These are phyloP conservation scores for Centropyge bicolor DNA, from an alignment of 2,797 vertebrate species.

Conservation along the genomic window DNA sequence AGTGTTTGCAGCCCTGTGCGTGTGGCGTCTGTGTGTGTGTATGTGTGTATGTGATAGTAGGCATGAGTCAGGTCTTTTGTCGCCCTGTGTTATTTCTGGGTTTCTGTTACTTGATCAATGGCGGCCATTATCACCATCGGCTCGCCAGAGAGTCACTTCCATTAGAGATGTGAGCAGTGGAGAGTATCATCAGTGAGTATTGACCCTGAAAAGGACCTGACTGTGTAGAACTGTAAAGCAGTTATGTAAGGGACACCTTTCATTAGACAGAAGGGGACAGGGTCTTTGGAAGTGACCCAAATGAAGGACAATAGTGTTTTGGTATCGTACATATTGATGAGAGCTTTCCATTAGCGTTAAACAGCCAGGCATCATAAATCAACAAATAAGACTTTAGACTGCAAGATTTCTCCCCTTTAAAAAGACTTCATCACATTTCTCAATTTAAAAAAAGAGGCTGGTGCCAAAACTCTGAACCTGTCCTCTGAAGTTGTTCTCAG, in stretches of 20 bases:
- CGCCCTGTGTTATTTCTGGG: constrained; percentile 55
- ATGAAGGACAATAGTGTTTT: background rate
- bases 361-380: background rate
- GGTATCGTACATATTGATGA: background rate
- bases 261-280: constrained; percentile 14
- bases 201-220: constrained; percentile 51
- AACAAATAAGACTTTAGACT: background rate
- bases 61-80: constrained; percentile 60
- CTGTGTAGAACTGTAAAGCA: constrained; percentile 31
- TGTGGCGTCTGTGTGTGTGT: background rate
- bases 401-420: constrained; percentile 7
- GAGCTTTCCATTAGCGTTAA: background rate
- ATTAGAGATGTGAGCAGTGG: constrained; percentile 53
- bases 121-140: constrained; percentile 51
- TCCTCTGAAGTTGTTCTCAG: background rate
- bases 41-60: constrained; percentile 30
- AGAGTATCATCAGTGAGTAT: constrained; percentile 16
- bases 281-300: constrained; percentile 2
- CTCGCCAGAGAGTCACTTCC: constrained; percentile 38
- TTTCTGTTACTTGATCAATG: constrained; percentile 67
- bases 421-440: constrained; percentile 4
- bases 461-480: background rate
- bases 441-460: background rate
- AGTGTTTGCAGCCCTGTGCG: background rate
- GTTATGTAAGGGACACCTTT: constrained; percentile 36